A percentile compares a stretch with the other conserved stretches of the same genome.
These are phyloP conservation scores for Mesoligia furuncula DNA, from an alignment of 2,888 invertebrate species.

Conservation along the genomic window DNA sequence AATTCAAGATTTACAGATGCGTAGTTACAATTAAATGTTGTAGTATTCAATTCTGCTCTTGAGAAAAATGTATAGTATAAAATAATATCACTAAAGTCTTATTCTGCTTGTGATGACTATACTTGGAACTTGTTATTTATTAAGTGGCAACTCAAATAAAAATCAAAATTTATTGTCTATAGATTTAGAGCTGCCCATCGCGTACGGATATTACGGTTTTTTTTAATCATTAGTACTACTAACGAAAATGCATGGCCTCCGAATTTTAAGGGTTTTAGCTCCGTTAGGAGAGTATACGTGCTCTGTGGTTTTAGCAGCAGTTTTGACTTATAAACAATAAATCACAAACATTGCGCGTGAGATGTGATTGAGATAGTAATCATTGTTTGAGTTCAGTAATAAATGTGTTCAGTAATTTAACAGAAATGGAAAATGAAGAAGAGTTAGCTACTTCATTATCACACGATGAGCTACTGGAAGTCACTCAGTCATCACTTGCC, in stretches of 20 bases:
- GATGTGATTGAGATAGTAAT: neutral
- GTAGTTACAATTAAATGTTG: neutral
- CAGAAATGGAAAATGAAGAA: conserved; percentile 70
- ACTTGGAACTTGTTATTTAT: neutral
- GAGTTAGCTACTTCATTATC: conserved; percentile 82
- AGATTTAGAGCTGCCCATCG: conserved; percentile 21
- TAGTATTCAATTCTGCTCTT: neutral
- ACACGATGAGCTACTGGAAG: conserved; percentile 91
- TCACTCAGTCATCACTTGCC: conserved; percentile 91
- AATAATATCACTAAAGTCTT: neutral
- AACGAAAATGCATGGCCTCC: conserved; percentile 16
- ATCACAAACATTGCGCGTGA: neutral
- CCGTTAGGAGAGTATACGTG: too few species aligned
- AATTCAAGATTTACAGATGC: neutral
- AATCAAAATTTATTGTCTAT: neutral
- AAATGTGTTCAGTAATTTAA: neutral
- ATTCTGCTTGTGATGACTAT: neutral
- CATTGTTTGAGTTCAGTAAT: neutral
- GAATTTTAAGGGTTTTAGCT: too few species aligned
- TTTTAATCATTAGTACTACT: neutral
- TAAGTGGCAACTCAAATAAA: neutral
- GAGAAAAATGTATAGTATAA: neutral
- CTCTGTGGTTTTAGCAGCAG: too few species aligned
- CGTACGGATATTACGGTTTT: conserved; percentile 26
- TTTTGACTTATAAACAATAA: conserved; percentile 21